Evolutionary conservation across 2,797 vertebrate genomes (phyloP), one percentile per base, ranked within the genome.

Genomic region (Mastacembelus armatus): DNA sequence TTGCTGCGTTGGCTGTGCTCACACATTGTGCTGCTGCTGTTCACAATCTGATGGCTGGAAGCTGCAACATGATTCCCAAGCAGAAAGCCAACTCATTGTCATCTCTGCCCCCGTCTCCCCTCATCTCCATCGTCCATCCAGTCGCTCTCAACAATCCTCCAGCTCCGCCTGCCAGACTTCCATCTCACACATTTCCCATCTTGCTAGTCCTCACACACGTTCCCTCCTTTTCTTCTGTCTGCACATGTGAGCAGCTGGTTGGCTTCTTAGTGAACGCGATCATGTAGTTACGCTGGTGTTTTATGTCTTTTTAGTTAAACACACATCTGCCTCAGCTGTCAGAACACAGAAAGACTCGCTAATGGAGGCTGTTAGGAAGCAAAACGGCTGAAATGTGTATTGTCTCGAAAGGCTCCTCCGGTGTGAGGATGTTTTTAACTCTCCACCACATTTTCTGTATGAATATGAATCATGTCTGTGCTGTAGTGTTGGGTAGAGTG

Each of bases 161-260:
- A 51, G 50, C 54, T 57, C 67, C 4, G 67, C 67, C 62, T 61
- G 71, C 61, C 82, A 83, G 81, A 66, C 74, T 47, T 67, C 66
- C 67, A 57, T 61, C 60, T 66, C 58, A 40, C 66, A 45, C 55
- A 22, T 33, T 75, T 76, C 68, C 74, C 60, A 61, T 33, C 60
- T 63, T 45, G 63, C 21, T 38, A 18, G 39, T 21, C 33, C 27
- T 47, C 55, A 26, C 45, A 24, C 42, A 19, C 16, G 2, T 16
- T 15, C 36, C 29, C 38, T 65, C 21, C 12, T 61, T 19, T 35
- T 33, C n/a, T 35, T 48, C 42, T 38, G 35, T 66, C 27, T 44
- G 24, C 12, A 10, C 62, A 63, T 80, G 19, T 26, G 39, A 78
- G 59, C 63, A 79, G 73, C 75, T 81, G 78, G 6, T 33, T 55